These are phyloP conservation scores for Agriopis aurantiaria DNA, from an alignment of 2,888 invertebrate species.

Conservation along the genomic window DNA sequence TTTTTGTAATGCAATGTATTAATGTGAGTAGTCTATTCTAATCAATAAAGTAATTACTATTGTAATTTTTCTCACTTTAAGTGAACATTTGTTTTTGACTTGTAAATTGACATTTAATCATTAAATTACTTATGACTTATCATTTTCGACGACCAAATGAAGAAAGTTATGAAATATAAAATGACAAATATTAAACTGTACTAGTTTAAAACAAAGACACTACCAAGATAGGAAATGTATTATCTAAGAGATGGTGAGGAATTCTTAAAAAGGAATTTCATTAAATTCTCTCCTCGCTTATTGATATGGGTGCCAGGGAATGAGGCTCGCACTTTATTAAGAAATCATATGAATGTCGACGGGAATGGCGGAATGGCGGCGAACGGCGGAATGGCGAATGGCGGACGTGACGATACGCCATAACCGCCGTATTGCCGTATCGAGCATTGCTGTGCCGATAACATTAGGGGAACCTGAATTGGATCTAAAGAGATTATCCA, in stretches of 20 bases:
- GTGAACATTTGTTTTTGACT: no score
- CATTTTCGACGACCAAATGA: neutral
- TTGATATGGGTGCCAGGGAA: conserved; percentile 81
- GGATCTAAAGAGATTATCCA: neutral
- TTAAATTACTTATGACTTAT: no score
- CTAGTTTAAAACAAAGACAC: conserved; percentile 59
- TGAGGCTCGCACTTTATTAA: conserved; percentile 81
- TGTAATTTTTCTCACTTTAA: no score
- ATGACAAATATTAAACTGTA: conserved; percentile 3
- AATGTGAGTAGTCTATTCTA: no score
- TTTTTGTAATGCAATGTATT: no score
- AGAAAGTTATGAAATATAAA: neutral
- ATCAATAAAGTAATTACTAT: no score
- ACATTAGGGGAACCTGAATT: conserved; percentile 31
- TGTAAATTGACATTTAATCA: no score
- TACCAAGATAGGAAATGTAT: conserved; percentile 55
- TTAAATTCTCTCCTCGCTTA: conserved; percentile 76
- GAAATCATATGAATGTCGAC: conserved; percentile 81
- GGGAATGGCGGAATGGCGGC: conserved; percentile 59
- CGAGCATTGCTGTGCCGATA: conserved; percentile 45
- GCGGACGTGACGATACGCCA: conserved; percentile 78
- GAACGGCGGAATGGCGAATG: conserved; percentile 65
- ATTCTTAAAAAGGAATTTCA: conserved; percentile 73
- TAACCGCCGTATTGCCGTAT: conserved; percentile 72
- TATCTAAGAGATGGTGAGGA: conserved; percentile 66